Base-by-base conservation (phyloP, 2,797 vertebrate genomes). In the Melanotaenia pygmaea region DNA sequence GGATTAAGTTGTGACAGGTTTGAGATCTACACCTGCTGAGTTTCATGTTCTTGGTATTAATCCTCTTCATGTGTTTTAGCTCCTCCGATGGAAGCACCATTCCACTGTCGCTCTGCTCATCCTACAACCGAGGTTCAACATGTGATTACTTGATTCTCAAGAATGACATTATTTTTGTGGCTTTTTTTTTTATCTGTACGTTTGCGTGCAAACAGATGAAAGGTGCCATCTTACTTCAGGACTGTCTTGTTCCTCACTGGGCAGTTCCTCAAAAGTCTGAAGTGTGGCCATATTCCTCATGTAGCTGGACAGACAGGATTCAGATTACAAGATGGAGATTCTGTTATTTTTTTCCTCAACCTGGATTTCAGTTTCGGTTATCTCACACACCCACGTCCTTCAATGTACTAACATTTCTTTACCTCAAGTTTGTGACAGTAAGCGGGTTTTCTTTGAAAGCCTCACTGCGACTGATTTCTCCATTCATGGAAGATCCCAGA, bases 211-310 rank as follows among this genome's bases (percentile, higher is more conserved):
- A 56, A 67, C 56, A 72, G 67, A 82, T 64, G 81, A 34, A 64
- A 70, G 62, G 59, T 50, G 35, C 56, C 40, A 45, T 69, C 87
- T 92, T 77, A 92, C 97, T 8, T 97, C 92, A 67, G 88, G 89
- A 43, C 84, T 69, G 45, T 86, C 86, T 0, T 56, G 89, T 76
- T 94, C 82, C 71, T 91, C 83, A 6, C 92, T 89, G 8, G 93
- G 88, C 60, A 94, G 89, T 68, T 97, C 95, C 86, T 97, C 96
- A 93, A 97, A 97, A 3, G 95, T 96, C 86, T 93, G 92, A 66
- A 96, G 91, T 60, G 76, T 84, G 70, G 94, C 93, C 51, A 94
- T 76, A 56, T 92, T 92, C 68, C 93, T 96, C 83, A 96, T 91
- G 35, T 96, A 97, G 89, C 96, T 98, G 76, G 6, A 88, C 11